These are phyloP conservation scores for Pachyramphus minor DNA, from an alignment of 2,113 vertebrate species.

Conservation along the genomic window DNA sequence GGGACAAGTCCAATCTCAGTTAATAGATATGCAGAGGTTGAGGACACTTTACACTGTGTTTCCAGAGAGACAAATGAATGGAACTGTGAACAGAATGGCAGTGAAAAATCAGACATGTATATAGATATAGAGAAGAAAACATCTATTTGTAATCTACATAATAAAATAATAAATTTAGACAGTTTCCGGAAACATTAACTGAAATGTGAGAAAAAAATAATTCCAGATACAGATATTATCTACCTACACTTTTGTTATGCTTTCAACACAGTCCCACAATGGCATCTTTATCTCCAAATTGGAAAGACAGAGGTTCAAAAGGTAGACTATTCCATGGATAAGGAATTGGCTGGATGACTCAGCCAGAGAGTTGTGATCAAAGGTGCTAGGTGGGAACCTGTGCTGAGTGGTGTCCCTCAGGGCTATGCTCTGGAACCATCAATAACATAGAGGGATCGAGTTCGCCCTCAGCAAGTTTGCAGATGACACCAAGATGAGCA, in stretches of 20 bases:
- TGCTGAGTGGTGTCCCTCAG: too few species aligned
- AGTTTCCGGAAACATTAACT: background rate
- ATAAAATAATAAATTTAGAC: background rate
- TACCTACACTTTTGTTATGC: background rate
- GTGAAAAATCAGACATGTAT: background rate
- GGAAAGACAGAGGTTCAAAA: background rate
- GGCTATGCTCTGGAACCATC: background rate
- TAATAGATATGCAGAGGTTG: background rate
- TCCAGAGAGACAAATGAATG: background rate
- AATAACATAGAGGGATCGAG: fast-evolving
- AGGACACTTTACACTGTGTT: background rate
- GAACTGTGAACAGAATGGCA: background rate
- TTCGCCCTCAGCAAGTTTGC: background rate
- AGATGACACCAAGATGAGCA: background rate
- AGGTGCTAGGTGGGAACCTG: too few species aligned
- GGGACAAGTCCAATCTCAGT: background rate
- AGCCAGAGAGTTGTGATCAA: background rate
- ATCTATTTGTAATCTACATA: background rate
- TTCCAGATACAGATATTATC: background rate
- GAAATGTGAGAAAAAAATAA: background rate
- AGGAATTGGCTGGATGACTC: background rate
- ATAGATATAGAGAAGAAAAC: background rate
- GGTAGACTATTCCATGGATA: background rate
- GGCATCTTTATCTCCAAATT: background rate
- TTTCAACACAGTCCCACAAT: background rate